Conservation (phyloP, 1,140 invertebrate species). For the Drosophila hydei region DNA sequence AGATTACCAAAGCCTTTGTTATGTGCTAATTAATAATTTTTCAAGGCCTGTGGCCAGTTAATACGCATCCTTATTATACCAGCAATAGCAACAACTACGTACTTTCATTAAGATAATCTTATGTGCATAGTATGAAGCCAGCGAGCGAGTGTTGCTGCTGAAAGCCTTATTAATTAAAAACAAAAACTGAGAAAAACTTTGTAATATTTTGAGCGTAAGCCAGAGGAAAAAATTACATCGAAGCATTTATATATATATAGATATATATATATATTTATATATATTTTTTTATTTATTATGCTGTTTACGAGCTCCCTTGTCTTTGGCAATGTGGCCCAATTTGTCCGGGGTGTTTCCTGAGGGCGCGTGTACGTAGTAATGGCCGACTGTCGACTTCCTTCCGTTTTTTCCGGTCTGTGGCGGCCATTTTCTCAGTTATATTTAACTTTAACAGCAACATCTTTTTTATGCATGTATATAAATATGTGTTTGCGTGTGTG, state of each 20-base stretch:
- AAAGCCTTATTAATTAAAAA: conserved; percentile 31
- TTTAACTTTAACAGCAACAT: conserved; percentile 37
- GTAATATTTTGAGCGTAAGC: neutral
- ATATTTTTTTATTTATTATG: conserved; percentile 43
- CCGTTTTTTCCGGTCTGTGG: conserved; percentile 56
- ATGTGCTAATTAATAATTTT: conserved; percentile 4
- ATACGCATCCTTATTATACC: neutral
- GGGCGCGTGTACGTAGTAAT: conserved; percentile 50
- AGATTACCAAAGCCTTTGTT: too few relatives aligned
- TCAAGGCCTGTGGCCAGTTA: neutral
- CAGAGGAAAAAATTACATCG: conserved; percentile 1
- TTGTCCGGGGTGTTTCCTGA: conserved; percentile 68
- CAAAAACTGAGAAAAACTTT: conserved; percentile 14
- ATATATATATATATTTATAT: conserved; percentile 14
- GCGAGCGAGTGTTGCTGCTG: too few relatives aligned
- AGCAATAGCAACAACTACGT: neutral
- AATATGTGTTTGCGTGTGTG: conserved; percentile 3
- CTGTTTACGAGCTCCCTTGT: conserved; percentile 8
- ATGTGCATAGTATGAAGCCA: neutral
- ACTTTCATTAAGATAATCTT: conserved; percentile 7
- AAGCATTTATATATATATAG: too few relatives aligned
- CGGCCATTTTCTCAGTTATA: conserved; percentile 42
- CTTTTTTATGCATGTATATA: conserved; percentile 15
- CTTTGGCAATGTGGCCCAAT: conserved; percentile 53
- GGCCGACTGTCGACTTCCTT: conserved; percentile 68